These are phyloP conservation scores for Dermatemys mawii DNA, from an alignment of 2,113 vertebrate species.

Conservation along the genomic window DNA sequence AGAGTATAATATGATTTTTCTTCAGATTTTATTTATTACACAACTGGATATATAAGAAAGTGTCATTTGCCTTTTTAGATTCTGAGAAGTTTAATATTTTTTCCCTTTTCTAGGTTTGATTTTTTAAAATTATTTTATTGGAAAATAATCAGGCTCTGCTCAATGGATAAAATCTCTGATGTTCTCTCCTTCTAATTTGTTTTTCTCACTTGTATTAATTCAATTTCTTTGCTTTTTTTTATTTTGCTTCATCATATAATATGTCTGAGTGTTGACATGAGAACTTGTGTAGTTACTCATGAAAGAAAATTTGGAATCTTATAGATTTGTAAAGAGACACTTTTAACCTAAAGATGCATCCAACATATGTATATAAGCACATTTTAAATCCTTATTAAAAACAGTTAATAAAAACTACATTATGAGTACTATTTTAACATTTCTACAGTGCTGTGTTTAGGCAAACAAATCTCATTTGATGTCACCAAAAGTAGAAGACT, in stretches of 20 bases:
- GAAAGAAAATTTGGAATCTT: background rate
- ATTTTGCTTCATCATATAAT: background rate
- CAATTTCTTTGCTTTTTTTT: background rate
- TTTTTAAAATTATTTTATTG: background rate
- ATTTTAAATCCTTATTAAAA: background rate
- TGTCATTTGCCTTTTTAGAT: background rate
- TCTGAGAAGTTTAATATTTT: background rate
- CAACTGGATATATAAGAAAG: background rate
- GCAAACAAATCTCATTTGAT: background rate
- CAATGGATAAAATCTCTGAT: background rate
- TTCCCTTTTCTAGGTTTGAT: background rate
- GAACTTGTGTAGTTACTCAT: background rate
- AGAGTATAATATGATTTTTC: constrained; percentile 30
- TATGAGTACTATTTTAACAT: background rate
- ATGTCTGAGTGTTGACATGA: rapidly evolving
- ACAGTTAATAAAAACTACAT: rapidly evolving
- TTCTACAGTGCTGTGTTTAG: background rate
- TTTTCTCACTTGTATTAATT: background rate
- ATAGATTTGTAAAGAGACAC: background rate
- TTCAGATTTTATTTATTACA: constrained; percentile 7
- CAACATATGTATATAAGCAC: rapidly evolving
- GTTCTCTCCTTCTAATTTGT: background rate
- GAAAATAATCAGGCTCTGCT: background rate
- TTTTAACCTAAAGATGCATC: background rate
- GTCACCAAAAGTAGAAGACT: constrained; percentile 17